Conservation (phyloP, 2,113 vertebrate genomes). For the Cygnus atratus region DNA sequence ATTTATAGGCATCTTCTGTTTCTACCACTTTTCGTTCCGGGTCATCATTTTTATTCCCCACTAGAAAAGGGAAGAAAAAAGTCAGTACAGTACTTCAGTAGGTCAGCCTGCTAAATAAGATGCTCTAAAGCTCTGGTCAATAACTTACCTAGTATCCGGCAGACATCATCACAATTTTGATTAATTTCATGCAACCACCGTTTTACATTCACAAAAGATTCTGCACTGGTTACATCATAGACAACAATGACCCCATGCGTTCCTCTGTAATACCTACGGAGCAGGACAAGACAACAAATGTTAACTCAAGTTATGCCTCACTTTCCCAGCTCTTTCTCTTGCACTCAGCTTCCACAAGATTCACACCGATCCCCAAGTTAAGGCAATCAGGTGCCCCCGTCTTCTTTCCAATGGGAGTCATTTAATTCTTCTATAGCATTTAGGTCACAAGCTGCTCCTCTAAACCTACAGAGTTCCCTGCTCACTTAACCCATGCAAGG, state of each 20-base stretch:
- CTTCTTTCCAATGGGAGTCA: neutral
- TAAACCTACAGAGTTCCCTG: neutral
- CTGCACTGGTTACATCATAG: constrained; percentile 96
- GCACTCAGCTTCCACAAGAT: neutral
- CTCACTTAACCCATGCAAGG: neutral
- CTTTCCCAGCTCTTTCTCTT: neutral
- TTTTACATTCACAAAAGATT: constrained; percentile 99
- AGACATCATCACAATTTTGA: constrained; percentile 98
- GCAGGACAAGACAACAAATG: neutral
- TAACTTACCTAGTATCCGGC: constrained; percentile 93
- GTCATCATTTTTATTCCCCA: constrained; percentile 99
- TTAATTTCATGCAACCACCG: constrained; percentile 99
- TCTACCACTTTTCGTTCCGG: constrained; percentile 97
- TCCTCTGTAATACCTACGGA: constrained; percentile 93
- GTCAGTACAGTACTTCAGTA: neutral
- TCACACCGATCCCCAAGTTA: neutral
- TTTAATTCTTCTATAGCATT: neutral
- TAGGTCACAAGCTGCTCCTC: neutral
- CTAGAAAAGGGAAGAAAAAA: constrained; percentile 67
- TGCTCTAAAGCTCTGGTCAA: too few relatives aligned
- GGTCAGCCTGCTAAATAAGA: neutral
- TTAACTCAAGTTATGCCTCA: neutral
- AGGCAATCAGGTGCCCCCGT: neutral
- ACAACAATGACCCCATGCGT: constrained; percentile 98
- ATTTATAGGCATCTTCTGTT: constrained; percentile 97